These are phyloP conservation scores for Larimichthys polyactis DNA, from an alignment of 2,113 vertebrate species.

Conservation along the genomic window DNA sequence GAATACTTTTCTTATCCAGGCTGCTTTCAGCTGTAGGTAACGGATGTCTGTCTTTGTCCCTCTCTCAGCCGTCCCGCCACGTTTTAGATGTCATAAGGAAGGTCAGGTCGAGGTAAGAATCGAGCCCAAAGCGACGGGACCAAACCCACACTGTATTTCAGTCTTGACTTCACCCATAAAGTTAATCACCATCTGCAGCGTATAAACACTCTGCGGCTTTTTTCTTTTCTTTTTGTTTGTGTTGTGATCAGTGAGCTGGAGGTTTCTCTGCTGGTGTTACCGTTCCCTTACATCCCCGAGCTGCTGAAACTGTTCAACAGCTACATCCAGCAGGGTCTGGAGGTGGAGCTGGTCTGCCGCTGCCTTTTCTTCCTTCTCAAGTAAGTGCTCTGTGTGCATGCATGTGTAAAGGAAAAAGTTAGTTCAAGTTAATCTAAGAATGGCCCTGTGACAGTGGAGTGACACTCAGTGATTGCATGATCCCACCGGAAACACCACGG, in stretches of 20 bases:
- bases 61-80: constrained; percentile 88
- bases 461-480: no score
- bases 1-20: neutral
- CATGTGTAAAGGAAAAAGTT: neutral
- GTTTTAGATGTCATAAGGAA: constrained; percentile 95
- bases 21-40: neutral
- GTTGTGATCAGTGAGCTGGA: constrained; percentile 90
- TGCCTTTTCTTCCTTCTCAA: constrained; percentile 96
- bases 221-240: neutral
- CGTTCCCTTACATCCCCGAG: constrained; percentile 93
- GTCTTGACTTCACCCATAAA: neutral
- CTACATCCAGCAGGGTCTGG: constrained; percentile 87
- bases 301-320: constrained; percentile 89
- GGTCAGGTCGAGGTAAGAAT: constrained; percentile 92
- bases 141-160: neutral
- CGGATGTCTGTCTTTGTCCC: neutral
- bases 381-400: constrained; percentile 67
- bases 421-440: no score
- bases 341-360: constrained; percentile 93
- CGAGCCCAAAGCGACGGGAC: neutral
- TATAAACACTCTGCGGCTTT: neutral
- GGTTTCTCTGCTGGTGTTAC: constrained; percentile 94
- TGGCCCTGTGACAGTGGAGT: no score
- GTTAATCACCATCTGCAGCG: neutral
- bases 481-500: no score